These are phyloP conservation scores for Progne subis DNA, from an alignment of 2,113 vertebrate genomes.

Conservation along the genomic window DNA sequence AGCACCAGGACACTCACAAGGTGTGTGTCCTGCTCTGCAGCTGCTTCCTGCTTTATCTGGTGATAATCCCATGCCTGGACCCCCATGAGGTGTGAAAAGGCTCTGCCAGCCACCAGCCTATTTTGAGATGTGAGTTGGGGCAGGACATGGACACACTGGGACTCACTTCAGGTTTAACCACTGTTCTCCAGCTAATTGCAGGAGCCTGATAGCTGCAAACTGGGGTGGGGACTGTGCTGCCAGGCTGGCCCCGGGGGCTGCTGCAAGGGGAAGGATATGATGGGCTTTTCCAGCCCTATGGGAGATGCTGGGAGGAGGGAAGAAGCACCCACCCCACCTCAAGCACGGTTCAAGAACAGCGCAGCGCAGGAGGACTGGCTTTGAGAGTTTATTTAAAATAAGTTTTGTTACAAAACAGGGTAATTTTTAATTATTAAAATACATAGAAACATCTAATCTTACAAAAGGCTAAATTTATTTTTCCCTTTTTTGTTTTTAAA, in stretches of 20 bases:
- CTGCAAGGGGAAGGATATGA: not conserved
- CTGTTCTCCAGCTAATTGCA: not conserved
- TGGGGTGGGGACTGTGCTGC: not conserved
- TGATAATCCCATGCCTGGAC: not conserved
- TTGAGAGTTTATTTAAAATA: constrained; percentile 61
- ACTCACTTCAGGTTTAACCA: not conserved
- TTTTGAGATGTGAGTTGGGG: not conserved
- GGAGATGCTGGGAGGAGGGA: not conserved
- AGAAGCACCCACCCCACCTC: not conserved
- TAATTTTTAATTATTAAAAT: constrained; percentile 60
- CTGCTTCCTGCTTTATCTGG: not conserved
- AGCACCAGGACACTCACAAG: not conserved
- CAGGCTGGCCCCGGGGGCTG: accelerated
- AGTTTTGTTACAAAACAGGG: constrained; percentile 65
- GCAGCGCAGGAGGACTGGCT: accelerated
- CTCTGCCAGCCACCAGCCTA: not conserved
- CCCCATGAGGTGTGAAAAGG: not conserved
- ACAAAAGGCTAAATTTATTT: constrained; percentile 40
- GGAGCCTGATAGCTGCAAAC: not conserved
- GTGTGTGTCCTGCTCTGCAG: not conserved
- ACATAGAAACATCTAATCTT: constrained; percentile 57
- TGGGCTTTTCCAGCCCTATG: not conserved
- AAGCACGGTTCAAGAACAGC: not conserved
- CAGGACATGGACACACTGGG: accelerated
- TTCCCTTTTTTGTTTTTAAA: not conserved